These are phyloP conservation scores for Tragelaphus strepsiceros DNA, from an alignment of 2,113 vertebrate species.

Conservation along the genomic window DNA sequence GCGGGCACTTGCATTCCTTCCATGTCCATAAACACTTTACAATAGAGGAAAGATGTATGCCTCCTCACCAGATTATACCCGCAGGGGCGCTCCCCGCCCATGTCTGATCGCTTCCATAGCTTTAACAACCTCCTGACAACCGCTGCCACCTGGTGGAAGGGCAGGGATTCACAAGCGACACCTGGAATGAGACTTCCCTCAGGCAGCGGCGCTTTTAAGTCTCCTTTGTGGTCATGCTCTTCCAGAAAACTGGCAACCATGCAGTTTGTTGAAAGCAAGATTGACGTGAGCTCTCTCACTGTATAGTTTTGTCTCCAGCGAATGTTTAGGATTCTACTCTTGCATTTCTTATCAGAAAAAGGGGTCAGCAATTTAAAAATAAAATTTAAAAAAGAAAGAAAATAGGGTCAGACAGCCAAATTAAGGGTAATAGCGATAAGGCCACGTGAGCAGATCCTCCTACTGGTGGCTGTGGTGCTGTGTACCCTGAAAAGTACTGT, in stretches of 20 bases:
- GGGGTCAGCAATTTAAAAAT: not conserved
- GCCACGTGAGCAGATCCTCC: not conserved
- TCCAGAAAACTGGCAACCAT: not conserved
- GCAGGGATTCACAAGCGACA: not conserved
- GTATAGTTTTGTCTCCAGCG: not conserved
- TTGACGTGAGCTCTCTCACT: not conserved
- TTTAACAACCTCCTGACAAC: not conserved
- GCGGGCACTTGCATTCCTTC: not conserved
- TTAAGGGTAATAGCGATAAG: not conserved
- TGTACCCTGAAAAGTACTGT: not conserved
- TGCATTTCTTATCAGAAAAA: not conserved
- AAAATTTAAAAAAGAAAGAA: not conserved
- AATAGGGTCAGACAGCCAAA: not conserved
- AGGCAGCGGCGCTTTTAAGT: not conserved
- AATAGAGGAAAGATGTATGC: not conserved
- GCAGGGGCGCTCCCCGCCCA: rapidly evolving
- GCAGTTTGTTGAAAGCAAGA: not conserved
- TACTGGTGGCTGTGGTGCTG: not conserved
- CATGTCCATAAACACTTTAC: not conserved
- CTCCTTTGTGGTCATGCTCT: not conserved
- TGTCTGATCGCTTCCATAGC: not conserved
- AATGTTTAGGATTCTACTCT: not conserved
- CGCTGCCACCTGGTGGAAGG: not conserved
- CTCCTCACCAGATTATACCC: not conserved
- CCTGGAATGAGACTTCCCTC: not conserved